These are phyloP conservation scores for Eupithecia insigniata DNA, from an alignment of 2,888 invertebrate genomes.

Conservation along the genomic window DNA sequence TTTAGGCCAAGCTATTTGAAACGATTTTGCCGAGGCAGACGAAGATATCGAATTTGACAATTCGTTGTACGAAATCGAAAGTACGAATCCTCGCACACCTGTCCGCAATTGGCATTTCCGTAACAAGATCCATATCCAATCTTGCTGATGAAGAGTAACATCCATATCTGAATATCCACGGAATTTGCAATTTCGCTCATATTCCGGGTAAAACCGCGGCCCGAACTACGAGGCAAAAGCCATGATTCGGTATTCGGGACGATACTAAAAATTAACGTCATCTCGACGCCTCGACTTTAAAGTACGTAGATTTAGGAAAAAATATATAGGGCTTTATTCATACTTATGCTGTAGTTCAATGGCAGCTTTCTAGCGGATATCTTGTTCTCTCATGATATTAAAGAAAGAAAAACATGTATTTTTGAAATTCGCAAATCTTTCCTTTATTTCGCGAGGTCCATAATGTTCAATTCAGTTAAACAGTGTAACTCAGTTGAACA, in stretches of 20 bases:
- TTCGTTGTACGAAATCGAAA: neutral
- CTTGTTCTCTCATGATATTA: neutral
- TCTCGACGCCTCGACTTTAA: neutral
- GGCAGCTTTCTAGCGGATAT: neutral
- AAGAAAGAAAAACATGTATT: neutral
- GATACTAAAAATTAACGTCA: too few species aligned
- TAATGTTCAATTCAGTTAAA: neutral
- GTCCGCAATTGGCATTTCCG: constrained; percentile 1
- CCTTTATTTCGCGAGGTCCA: neutral
- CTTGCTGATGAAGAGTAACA: constrained; percentile 5
- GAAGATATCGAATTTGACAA: neutral
- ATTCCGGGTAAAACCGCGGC: neutral
- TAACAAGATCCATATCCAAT: constrained; percentile 14
- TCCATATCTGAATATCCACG: constrained; percentile 14
- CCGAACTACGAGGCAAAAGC: neutral
- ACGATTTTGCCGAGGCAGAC: neutral
- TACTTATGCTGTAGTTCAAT: neutral
- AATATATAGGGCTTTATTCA: neutral
- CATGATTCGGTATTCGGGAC: neutral
- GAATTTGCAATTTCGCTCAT: constrained; percentile 20
- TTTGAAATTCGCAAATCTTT: neutral
- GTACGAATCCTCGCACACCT: neutral
- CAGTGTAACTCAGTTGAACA: too few species aligned
- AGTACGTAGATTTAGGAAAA: too few species aligned
- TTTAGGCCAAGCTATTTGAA: neutral